Evolutionary conservation across 2,113 vertebrate genomes (phyloP).

Genomic region (Enhydra lutris): DNA sequence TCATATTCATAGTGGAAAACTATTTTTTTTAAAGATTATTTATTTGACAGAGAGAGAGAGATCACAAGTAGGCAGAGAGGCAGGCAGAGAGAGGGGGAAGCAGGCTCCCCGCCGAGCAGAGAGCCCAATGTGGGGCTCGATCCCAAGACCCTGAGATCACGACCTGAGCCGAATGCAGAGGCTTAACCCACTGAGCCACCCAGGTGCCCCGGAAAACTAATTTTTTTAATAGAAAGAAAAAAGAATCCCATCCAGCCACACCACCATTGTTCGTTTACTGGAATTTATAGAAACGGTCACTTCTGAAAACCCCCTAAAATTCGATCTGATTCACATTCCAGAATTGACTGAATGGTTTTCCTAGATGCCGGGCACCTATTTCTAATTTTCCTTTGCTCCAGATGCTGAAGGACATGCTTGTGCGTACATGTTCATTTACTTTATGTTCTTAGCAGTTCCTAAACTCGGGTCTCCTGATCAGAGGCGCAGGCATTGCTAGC

Average conservation of each 20-base stretch:
- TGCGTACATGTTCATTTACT: accelerated
- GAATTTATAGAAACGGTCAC: not conserved
- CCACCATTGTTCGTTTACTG: not conserved
- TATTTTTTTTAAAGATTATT: not conserved
- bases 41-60: too few relatives aligned
- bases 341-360: not conserved
- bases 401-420: not conserved
- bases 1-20: not conserved
- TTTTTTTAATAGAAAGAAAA: slow-evolving; percentile 9
- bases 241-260: not conserved
- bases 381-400: not conserved
- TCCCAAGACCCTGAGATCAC: too few relatives aligned
- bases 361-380: not conserved
- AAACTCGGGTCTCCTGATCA: not conserved
- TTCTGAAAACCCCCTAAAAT: not conserved
- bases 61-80: too few relatives aligned
- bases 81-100: too few relatives aligned
- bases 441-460: not conserved
- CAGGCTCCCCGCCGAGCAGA: too few relatives aligned
- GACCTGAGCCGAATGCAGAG: too few relatives aligned
- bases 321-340: too few relatives aligned
- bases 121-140: too few relatives aligned
- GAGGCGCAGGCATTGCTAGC: not conserved
- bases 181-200: too few relatives aligned
- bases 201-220: not conserved